Percentiles rank a stretch among this genome's conserved stretches.
These are phyloP conservation scores for Halictus quadricinctus DNA, from an alignment of 2,888 invertebrate genomes.

Conservation along the genomic window DNA sequence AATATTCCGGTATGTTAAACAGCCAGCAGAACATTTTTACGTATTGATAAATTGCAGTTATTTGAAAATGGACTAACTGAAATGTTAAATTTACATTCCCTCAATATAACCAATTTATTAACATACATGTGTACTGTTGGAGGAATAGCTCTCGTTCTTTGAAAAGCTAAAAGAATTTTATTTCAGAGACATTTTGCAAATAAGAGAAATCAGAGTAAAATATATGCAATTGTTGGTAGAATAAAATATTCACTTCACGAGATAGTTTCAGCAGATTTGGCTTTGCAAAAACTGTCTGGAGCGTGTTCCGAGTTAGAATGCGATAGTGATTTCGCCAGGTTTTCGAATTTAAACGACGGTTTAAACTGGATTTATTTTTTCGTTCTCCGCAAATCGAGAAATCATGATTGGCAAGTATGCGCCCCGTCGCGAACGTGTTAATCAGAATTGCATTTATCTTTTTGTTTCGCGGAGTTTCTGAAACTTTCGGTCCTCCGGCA, in stretches of 20 bases:
- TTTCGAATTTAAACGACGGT: neutral
- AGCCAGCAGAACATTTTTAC: neutral
- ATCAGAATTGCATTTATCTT: slow-evolving; percentile 49
- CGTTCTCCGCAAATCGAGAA: neutral
- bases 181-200: too few relatives aligned
- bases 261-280: neutral
- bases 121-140: too few relatives aligned
- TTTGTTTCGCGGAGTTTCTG: slow-evolving; percentile 27
- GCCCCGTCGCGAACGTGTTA: slow-evolving; percentile 5
- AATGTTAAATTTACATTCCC: too few relatives aligned
- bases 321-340: neutral
- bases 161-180: too few relatives aligned
- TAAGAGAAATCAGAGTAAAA: too few relatives aligned
- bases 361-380: neutral
- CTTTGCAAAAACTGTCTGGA: neutral
- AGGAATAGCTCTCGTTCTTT: too few relatives aligned
- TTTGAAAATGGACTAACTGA: too few relatives aligned
- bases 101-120: too few relatives aligned
- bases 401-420: neutral
- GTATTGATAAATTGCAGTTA: neutral
- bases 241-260: too few relatives aligned
- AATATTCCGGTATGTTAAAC: neutral
- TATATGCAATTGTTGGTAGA: too few relatives aligned
- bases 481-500: slow-evolving; percentile 53
- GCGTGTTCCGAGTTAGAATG: neutral